Evolutionary conservation across 37 sponge, comb jelly and placozoan genomes (phyloP).

Genomic region (Beroe ovata): DNA sequence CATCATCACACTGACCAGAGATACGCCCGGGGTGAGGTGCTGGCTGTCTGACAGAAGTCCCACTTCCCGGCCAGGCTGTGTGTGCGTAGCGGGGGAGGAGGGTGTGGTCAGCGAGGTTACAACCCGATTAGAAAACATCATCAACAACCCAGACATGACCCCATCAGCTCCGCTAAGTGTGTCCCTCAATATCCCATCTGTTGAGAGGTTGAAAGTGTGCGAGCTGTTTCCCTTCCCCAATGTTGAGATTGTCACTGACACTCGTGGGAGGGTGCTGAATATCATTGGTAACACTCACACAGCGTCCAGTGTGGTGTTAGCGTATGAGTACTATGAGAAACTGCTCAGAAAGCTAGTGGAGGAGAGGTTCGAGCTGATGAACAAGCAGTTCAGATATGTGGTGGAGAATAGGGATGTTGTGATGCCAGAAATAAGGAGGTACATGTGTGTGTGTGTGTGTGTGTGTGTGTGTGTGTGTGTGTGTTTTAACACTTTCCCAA

Average conservation of each 20-base stretch:
- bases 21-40: background rate
- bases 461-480: no score
- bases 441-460: no score
- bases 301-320: background rate
- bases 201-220: background rate
- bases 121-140: background rate
- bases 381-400: background rate
- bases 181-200: background rate
- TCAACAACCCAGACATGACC: background rate
- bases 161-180: background rate
- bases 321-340: background rate
- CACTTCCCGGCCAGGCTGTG: background rate
- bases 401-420: background rate
- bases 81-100: background rate
- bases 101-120: background rate
- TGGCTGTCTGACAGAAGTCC: background rate
- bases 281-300: background rate
- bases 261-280: background rate
- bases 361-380: background rate
- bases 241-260: background rate
- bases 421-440: no score
- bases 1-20: background rate
- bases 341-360: background rate
- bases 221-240: background rate
- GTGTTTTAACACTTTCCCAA: no score